phyloP scores from a whole-genome alignment of 2,888 invertebrate genomes.

The Empis livida region DNA sequence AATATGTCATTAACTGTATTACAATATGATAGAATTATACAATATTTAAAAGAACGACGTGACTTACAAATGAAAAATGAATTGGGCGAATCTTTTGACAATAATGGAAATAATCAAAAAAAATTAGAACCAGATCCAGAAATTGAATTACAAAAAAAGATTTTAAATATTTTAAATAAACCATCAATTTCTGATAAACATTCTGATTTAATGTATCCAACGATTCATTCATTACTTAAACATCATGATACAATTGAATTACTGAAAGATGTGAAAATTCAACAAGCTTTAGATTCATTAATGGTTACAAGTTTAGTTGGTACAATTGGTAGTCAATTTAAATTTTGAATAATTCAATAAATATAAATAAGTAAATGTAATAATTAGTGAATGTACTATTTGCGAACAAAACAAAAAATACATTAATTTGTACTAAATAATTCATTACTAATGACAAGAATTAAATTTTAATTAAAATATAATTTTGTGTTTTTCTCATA shows the following conservation, averaged over 20 bases:
- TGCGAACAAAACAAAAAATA: no score
- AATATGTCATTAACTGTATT: conserved; percentile 62
- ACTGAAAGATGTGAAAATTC: conserved; percentile 64
- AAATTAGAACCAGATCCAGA: conserved; percentile 35
- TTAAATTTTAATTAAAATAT: no score
- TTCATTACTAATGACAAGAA: no score
- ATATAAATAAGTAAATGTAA: no score
- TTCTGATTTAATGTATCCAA: conserved; percentile 23
- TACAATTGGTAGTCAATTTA: conserved; percentile 22
- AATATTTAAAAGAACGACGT: conserved; percentile 57
- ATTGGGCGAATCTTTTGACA: conserved; percentile 50
- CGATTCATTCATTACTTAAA: conserved; percentile 20
- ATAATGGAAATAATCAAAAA: conserved; percentile 18
- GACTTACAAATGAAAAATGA: conserved; percentile 64
- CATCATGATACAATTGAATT: conserved; percentile 42
- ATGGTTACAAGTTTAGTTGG: conserved; percentile 33
- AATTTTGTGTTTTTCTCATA: no score
- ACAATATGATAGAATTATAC: conserved; percentile 66
- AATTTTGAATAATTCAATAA: conserved; percentile 17
- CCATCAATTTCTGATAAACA: conserved; percentile 29
- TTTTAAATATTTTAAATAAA: conserved; percentile 32
- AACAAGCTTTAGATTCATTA: conserved; percentile 63
- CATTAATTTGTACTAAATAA: no score
- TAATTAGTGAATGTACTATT: no score
- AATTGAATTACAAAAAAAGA: conserved; percentile 34